Conservation (phyloP, 2,888 invertebrate genomes). For the Nudaria mundana region DNA sequence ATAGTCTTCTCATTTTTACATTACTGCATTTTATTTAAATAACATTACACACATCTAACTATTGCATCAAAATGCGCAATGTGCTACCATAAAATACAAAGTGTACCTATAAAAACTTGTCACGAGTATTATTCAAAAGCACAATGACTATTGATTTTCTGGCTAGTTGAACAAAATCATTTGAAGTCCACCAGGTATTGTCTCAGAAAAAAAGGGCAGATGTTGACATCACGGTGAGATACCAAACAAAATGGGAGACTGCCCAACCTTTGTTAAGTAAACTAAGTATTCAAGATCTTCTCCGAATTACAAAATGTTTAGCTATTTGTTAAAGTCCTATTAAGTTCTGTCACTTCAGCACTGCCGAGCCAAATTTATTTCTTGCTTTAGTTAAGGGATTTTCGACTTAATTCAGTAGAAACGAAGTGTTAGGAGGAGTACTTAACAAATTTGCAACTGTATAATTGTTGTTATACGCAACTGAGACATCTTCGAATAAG, state of each 20-base stretch:
- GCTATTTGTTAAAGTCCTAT: constrained; percentile 80
- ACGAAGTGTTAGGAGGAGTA: constrained; percentile 27
- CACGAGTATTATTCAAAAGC: constrained; percentile 52
- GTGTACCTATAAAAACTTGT: constrained; percentile 56
- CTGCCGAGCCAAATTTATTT: constrained; percentile 43
- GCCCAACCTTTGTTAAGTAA: constrained; percentile 68
- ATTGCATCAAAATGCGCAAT: constrained; percentile 48
- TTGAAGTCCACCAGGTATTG: constrained; percentile 61
- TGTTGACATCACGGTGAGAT: constrained; percentile 65
- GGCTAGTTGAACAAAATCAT: constrained; percentile 77
- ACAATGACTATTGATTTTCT: constrained; percentile 76
- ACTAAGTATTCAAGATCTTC: constrained; percentile 74
- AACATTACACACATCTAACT: constrained; percentile 23
- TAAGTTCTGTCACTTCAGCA: constrained; percentile 73
- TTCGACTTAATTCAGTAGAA: constrained; percentile 22
- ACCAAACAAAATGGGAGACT: constrained; percentile 57
- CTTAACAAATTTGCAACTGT: constrained; percentile 36
- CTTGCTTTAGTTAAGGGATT: constrained; percentile 15
- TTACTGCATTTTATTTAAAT: no score
- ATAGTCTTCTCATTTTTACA: no score
- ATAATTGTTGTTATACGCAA: constrained; percentile 72
- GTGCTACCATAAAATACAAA: constrained; percentile 43
- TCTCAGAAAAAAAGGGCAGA: constrained; percentile 66
- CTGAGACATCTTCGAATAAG: constrained; percentile 68
- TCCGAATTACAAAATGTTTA: constrained; percentile 77